Percentiles rank a stretch among this genome's conserved stretches.
Conservation (phyloP, 2,797 vertebrate genomes). For the Spheniscus humboldti region DNA sequence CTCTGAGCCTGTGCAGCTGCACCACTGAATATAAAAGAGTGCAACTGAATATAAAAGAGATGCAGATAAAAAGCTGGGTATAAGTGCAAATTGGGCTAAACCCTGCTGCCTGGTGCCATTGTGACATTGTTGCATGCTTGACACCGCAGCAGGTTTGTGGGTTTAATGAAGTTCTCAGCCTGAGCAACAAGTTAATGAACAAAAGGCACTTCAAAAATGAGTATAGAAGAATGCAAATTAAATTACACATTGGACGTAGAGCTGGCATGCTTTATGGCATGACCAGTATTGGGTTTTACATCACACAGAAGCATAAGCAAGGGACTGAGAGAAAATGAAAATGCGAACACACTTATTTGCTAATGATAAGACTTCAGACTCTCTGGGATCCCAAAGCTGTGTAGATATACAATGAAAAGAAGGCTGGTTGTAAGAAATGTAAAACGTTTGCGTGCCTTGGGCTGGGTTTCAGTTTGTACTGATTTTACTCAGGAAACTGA, state of each 20-base stretch:
- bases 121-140: not conserved
- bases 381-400: not conserved
- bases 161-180: not conserved
- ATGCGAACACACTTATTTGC: not conserved
- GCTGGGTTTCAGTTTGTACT: not conserved
- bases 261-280: not conserved
- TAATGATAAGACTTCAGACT: not conserved
- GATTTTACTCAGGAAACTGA: not conserved
- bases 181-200: constrained; percentile 1
- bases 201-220: not conserved
- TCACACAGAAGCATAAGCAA: not conserved
- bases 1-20: not conserved
- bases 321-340: not conserved
- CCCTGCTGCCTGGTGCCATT: not conserved
- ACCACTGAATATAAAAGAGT: not conserved
- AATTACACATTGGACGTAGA: not conserved
- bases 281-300: not conserved
- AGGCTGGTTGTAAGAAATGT: not conserved
- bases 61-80: not conserved
- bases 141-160: not conserved
- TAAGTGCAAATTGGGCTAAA: not conserved
- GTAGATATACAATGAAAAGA: not conserved
- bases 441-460: not conserved
- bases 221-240: not conserved
- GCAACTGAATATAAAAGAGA: not conserved